These are phyloP conservation scores for Lycophotia porphyrea DNA, from an alignment of 2,888 invertebrate species.

Conservation along the genomic window DNA sequence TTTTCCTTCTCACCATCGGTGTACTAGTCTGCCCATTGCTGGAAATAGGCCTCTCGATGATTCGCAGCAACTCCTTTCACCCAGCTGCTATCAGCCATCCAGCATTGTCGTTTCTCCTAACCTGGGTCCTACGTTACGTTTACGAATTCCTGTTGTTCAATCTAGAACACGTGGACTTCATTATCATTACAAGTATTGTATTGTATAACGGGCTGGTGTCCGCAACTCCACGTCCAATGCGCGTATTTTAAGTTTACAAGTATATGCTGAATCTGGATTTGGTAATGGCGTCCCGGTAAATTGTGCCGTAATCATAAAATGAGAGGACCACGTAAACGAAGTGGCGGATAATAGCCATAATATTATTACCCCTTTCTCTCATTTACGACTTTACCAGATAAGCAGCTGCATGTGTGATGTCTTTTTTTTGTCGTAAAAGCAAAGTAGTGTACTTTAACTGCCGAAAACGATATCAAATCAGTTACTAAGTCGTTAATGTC, in stretches of 20 bases:
- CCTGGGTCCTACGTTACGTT: neutral
- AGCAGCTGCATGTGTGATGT: conserved; percentile 41
- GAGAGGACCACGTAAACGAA: conserved; percentile 15
- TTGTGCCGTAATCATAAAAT: conserved; percentile 45
- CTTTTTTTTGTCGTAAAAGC: conserved; percentile 40
- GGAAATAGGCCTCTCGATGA: neutral
- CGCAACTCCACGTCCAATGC: too few relatives aligned
- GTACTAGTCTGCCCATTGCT: neutral
- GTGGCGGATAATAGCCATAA: conserved; percentile 44
- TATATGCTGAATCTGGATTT: too few relatives aligned
- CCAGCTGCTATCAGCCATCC: neutral
- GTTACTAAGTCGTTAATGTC: neutral
- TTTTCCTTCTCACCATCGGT: neutral
- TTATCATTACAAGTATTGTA: too few relatives aligned
- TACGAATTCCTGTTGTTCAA: neutral
- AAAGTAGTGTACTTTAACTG: conserved; percentile 14
- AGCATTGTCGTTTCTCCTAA: neutral
- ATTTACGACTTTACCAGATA: conserved; percentile 55
- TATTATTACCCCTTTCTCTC: conserved; percentile 54
- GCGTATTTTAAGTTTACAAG: too few relatives aligned
- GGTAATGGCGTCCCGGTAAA: conserved; percentile 9
- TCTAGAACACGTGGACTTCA: neutral
- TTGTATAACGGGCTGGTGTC: too few relatives aligned
- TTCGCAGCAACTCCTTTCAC: neutral
- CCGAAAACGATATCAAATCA: conserved; percentile 30